A percentile compares a stretch with the other conserved stretches of the same genome.
Evolutionary conservation across 2,113 vertebrate species (phyloP).

Genomic region (Ceyx melanurus): DNA sequence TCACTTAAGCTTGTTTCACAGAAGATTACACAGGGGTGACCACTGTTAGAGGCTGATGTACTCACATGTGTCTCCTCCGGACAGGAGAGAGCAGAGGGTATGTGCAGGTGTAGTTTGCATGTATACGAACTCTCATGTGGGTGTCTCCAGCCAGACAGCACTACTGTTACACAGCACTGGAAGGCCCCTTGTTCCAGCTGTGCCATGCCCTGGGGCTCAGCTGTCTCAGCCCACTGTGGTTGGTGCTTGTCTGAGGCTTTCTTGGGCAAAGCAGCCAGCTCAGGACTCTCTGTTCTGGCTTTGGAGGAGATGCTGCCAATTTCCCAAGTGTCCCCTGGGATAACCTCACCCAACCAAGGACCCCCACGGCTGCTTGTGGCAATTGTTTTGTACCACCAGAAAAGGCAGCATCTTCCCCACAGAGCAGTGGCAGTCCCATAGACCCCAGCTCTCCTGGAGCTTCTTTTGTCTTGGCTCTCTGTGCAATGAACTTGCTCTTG

Average conservation of each 20-base stretch:
- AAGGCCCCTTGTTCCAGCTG: not conserved
- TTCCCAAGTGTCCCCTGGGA: constrained; percentile 28
- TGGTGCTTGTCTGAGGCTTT: constrained; percentile 12
- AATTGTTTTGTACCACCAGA: not conserved
- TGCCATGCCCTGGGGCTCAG: constrained; percentile 5
- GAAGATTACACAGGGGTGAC: not conserved
- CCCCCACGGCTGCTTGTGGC: not conserved
- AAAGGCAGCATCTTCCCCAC: not conserved
- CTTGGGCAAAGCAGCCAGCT: constrained; percentile 12
- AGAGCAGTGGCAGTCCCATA: not conserved
- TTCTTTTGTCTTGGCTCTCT: not conserved
- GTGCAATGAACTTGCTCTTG: not conserved
- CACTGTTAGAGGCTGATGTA: not conserved
- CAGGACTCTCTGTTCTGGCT: constrained; percentile 25
- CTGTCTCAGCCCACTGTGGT: not conserved
- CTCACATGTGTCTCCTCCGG: not conserved
- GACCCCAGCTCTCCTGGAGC: constrained; percentile 30
- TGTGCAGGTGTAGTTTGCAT: not conserved
- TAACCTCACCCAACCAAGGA: constrained; percentile 37
- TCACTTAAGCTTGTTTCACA: not conserved
- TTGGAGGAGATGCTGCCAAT: not conserved
- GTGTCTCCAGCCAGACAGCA: not conserved
- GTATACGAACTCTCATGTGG: not conserved
- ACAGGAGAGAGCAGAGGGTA: not conserved
- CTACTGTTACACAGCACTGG: not conserved